These are phyloP conservation scores for Drosophila baimaii DNA, from an alignment of 1,140 invertebrate genomes.

Conservation along the genomic window DNA sequence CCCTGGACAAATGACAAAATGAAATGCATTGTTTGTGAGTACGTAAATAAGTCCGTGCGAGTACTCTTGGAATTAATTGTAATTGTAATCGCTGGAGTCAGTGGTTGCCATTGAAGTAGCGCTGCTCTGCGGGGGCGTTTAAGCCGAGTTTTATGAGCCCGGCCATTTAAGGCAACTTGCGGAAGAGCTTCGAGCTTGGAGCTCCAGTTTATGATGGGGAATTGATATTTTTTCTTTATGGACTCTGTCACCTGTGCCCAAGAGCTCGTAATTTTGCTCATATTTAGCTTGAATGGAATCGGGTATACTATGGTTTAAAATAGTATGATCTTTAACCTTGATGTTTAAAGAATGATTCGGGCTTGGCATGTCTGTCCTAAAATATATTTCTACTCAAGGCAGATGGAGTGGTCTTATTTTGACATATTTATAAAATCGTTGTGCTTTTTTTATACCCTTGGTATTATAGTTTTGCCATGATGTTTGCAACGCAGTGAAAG, in stretches of 20 bases:
- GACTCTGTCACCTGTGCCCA: constrained; percentile 23
- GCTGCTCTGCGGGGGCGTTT: constrained; percentile 33
- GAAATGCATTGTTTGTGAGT: constrained; percentile 66
- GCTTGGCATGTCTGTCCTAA: neutral
- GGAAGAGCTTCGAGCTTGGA: constrained; percentile 36
- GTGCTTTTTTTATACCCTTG: neutral
- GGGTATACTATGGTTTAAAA: neutral
- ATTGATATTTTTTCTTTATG: constrained; percentile 16
- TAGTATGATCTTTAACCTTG: constrained; percentile 2
- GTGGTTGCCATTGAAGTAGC: constrained; percentile 59
- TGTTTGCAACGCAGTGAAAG: no score
- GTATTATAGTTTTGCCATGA: neutral
- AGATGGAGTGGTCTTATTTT: neutral
- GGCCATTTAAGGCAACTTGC: constrained; percentile 47
- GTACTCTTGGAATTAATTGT: constrained; percentile 62
- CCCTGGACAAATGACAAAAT: constrained; percentile 69
- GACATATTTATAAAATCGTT: neutral
- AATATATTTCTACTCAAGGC: neutral
- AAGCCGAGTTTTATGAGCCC: constrained; percentile 38
- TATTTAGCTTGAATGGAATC: constrained; percentile 17
- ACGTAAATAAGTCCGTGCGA: constrained; percentile 35
- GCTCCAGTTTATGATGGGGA: constrained; percentile 33
- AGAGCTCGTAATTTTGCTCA: constrained; percentile 17
- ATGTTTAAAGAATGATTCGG: neutral
- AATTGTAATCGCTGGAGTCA: constrained; percentile 38